Evolutionary conservation across 30 jellyfish, hydroid and myxozoan species (phyloP).

Genomic region (Rhopilema esculentum): DNA sequence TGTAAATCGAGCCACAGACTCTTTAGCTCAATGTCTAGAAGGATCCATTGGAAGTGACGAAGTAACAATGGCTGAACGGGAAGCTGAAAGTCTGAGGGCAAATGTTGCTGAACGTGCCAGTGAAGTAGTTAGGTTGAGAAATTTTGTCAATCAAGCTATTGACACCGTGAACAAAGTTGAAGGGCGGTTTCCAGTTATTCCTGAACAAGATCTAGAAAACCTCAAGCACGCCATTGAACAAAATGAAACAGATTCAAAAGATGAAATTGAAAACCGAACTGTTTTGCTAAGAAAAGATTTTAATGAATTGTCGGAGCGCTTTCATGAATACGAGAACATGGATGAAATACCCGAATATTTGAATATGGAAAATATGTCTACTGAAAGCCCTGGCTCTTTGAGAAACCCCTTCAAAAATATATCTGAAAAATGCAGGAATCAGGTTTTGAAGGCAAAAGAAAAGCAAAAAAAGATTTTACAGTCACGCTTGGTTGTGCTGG

Average conservation of each 20-base stretch:
- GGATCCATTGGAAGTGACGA: background rate
- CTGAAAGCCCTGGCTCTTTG: background rate
- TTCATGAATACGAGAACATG: constrained; percentile 14
- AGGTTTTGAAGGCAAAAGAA: background rate
- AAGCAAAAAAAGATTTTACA: background rate
- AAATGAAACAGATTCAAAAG: background rate
- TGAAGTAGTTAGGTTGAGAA: background rate
- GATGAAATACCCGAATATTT: background rate
- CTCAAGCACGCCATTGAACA: background rate
- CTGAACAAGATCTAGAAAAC: background rate
- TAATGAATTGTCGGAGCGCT: background rate
- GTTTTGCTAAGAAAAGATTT: background rate
- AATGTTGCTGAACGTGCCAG: background rate
- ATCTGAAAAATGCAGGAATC: background rate
- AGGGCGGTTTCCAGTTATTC: background rate
- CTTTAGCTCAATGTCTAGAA: constrained; percentile 3
- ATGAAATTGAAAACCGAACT: background rate
- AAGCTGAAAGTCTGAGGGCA: background rate
- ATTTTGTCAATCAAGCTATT: background rate
- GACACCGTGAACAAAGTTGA: constrained; percentile 1
- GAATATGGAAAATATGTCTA: background rate
- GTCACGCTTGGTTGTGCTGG: background rate
- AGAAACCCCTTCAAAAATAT: background rate
- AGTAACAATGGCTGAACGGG: background rate
- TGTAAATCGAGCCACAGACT: background rate